These are phyloP conservation scores for Oryctes rhinoceros DNA, from an alignment of 1,140 invertebrate genomes.

Conservation along the genomic window DNA sequence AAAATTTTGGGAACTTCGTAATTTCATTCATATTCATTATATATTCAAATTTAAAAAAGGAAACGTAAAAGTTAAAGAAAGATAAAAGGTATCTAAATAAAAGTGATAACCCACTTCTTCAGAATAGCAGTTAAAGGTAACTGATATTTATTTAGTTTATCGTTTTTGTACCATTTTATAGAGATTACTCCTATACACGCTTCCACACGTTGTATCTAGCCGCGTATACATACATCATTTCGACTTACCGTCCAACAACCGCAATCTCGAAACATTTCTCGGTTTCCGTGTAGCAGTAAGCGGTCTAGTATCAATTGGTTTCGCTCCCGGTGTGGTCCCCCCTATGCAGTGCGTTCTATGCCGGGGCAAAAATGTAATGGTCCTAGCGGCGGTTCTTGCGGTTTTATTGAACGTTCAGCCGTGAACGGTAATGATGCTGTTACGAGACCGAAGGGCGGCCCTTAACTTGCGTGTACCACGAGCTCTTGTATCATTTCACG, in stretches of 20 bases:
- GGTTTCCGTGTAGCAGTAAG: neutral
- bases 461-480: neutral
- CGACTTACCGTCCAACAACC: neutral
- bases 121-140: too few relatives aligned
- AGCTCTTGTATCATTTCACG: neutral
- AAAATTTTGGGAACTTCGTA: too few relatives aligned
- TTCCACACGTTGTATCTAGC: too few relatives aligned
- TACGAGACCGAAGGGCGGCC: neutral
- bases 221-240: neutral
- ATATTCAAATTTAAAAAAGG: too few relatives aligned
- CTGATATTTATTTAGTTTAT: too few relatives aligned
- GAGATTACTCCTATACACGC: too few relatives aligned
- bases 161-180: too few relatives aligned
- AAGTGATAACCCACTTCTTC: too few relatives aligned
- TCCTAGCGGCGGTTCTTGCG: neutral
- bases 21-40: too few relatives aligned
- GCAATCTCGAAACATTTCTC: slow-evolving; percentile 3
- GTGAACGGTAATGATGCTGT: neutral
- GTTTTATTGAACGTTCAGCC: neutral
- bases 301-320: slow-evolving; percentile 2
- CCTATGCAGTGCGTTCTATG: neutral
- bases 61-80: too few relatives aligned
- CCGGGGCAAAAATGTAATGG: neutral
- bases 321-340: neutral
- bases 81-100: too few relatives aligned